A percentile compares a stretch with the other conserved stretches of the same genome.
These are phyloP conservation scores for Glyptemys insculpta DNA, from an alignment of 2,797 vertebrate species.

Conservation along the genomic window DNA sequence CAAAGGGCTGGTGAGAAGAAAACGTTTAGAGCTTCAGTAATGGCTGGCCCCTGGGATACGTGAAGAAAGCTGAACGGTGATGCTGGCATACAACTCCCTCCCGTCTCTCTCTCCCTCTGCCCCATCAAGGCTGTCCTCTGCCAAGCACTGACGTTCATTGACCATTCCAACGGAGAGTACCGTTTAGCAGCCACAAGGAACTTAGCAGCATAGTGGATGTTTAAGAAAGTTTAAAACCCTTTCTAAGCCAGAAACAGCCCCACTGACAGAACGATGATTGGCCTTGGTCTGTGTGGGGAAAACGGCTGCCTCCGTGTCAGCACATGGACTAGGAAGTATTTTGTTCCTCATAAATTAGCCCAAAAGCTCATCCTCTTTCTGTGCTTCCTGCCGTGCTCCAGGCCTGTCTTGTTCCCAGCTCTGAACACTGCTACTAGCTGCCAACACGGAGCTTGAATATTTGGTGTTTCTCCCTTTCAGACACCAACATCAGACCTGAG, in stretches of 20 bases:
- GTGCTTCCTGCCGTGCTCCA: not conserved
- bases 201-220: not conserved
- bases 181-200: not conserved
- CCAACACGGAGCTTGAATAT: not conserved
- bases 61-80: no score
- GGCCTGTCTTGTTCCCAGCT: not conserved
- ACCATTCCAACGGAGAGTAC: not conserved
- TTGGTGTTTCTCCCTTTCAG: slow-evolving; percentile 9
- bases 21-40: not conserved
- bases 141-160: no score
- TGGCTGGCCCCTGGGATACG: no score
- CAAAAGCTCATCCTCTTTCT: slow-evolving; percentile 54
- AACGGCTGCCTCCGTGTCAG: slow-evolving; percentile 68
- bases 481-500: not conserved
- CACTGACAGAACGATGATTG: slow-evolving; percentile 33
- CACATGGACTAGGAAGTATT: slow-evolving; percentile 65
- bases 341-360: slow-evolving; percentile 73
- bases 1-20: not conserved
- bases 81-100: no score
- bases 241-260: slow-evolving; percentile 26
- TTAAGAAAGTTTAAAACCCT: slow-evolving; percentile 43
- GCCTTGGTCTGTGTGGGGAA: slow-evolving; percentile 65
- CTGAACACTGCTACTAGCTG: slow-evolving; percentile 6
- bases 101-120: no score
- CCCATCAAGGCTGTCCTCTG: no score